Evolutionary conservation across 2,113 vertebrate species (phyloP).

Genomic region (Neodontobutis hainanensis): DNA sequence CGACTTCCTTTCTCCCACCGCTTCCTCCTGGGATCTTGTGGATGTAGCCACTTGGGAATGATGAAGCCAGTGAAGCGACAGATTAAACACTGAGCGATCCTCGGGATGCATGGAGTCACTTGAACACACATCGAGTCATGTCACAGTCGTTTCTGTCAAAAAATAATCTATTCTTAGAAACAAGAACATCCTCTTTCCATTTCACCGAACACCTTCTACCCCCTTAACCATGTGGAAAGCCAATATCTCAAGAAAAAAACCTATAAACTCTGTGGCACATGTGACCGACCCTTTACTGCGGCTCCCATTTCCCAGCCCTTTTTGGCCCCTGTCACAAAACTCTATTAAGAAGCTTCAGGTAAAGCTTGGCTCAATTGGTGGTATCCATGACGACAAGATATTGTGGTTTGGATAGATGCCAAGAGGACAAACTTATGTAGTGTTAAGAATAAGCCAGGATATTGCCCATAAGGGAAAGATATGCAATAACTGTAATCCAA

Average conservation of each 20-base stretch:
- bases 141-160: constrained; percentile 55
- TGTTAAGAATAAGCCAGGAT: too few species aligned
- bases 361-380: constrained; percentile 21
- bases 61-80: constrained; percentile 64
- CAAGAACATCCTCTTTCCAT: constrained; percentile 41
- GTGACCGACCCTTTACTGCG: neutral
- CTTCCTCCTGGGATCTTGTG: constrained; percentile 51
- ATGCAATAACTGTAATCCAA: too few species aligned
- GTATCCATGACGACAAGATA: constrained; percentile 31
- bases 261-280: constrained; percentile 1
- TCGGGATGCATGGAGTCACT: constrained; percentile 45
- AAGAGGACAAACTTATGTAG: neutral
- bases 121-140: constrained; percentile 14
- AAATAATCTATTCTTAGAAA: constrained; percentile 68
- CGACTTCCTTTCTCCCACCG: constrained; percentile 3
- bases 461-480: too few species aligned
- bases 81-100: constrained; percentile 72
- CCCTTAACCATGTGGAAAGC: constrained; percentile 3
- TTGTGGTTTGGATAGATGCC: constrained; percentile 29
- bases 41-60: constrained; percentile 66
- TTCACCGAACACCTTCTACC: neutral
- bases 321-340: constrained; percentile 27
- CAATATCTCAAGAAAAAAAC: constrained; percentile 5
- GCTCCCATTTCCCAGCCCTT: constrained; percentile 37
- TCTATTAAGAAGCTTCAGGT: constrained; percentile 60